Evolutionary conservation across 2,113 vertebrate genomes (phyloP).

Genomic region (Percina caprodes): DNA sequence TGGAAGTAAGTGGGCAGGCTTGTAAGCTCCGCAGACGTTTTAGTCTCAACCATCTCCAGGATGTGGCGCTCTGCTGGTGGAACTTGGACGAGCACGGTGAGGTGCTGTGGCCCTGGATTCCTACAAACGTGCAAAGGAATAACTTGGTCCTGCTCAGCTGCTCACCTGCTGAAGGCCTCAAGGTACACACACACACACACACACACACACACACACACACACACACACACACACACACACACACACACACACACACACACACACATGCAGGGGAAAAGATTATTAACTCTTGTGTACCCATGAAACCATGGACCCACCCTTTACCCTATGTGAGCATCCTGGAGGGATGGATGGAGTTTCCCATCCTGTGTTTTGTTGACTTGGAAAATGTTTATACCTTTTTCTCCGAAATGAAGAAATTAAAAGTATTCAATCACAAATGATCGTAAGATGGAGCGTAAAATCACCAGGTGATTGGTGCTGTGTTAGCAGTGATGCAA

Average conservation of each 20-base stretch:
- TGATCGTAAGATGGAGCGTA: neutral
- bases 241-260: neutral
- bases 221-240: neutral
- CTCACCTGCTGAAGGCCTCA: slow-evolving; percentile 84
- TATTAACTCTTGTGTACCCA: too few relatives aligned
- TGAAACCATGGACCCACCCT: too few relatives aligned
- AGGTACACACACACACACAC: slow-evolving; percentile 80
- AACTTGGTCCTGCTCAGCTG: slow-evolving; percentile 90
- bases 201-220: slow-evolving; percentile 3
- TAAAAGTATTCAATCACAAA: neutral
- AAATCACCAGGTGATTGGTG: neutral
- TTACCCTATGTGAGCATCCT: too few relatives aligned
- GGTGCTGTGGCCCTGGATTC: slow-evolving; percentile 91
- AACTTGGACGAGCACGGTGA: slow-evolving; percentile 75
- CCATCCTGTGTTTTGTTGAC: too few relatives aligned
- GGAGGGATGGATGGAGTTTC: too few relatives aligned
- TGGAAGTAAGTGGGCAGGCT: slow-evolving; percentile 82
- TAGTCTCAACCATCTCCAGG: slow-evolving; percentile 87
- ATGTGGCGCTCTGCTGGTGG: slow-evolving; percentile 94
- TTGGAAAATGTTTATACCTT: too few relatives aligned
- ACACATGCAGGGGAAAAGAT: too few relatives aligned
- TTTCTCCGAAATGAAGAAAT: neutral
- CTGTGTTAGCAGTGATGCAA: too few relatives aligned
- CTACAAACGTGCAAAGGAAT: slow-evolving; percentile 85
- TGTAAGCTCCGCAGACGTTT: slow-evolving; percentile 83